Base-by-base conservation (phyloP, 2,797 vertebrate species). In the Cephalopachus bancanus region DNA sequence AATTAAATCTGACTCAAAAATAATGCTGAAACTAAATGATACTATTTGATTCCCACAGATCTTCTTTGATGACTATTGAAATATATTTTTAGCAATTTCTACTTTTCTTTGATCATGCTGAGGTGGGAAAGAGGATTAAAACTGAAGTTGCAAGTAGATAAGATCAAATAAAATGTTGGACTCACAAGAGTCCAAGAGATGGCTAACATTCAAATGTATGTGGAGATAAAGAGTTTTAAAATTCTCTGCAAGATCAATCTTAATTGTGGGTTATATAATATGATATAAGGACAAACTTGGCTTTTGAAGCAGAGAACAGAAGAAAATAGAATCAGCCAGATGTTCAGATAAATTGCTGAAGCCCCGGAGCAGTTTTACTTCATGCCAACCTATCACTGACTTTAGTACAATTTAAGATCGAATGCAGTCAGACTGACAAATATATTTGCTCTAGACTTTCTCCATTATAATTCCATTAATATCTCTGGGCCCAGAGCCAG, bases 391-490 rank as follows among this genome's bases (percentile, higher is more conserved):
- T 79, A 19, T 95, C 59, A 74, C 79, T 16, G 83, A 37, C 75
- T 75, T 93, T 96, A 94, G 94, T 96, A 96, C 97, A 96, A 97
- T 75, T 94, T 87, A 97, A 94, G 96, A 96, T 93, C 4, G 11
- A 97, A 95, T 83, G 96, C 30, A 88, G 96, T 93, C 93, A 96
- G 94, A 57, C 33, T 95, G 91, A 97, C 65, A 97, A 97, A 97
- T 86, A 91, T 19, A 85, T 78, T 97, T 95, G 62, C 60, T 91
- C 69, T 97, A 97, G 85, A 86, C 83, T 83, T 95, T 96, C 53
- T 75, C 24, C 97, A 95, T 85, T 95, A 94, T 76, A 96, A 75
- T 89, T 95, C 93, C 97, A 96, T 98, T 97, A 98, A 97, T 97
- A 97, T 94, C n/a, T 67, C 93, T 97, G 60, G 96, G 97, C 96